phyloP scores from a whole-genome alignment of 2,113 vertebrate genomes.

The Stigmatopora nigra region DNA sequence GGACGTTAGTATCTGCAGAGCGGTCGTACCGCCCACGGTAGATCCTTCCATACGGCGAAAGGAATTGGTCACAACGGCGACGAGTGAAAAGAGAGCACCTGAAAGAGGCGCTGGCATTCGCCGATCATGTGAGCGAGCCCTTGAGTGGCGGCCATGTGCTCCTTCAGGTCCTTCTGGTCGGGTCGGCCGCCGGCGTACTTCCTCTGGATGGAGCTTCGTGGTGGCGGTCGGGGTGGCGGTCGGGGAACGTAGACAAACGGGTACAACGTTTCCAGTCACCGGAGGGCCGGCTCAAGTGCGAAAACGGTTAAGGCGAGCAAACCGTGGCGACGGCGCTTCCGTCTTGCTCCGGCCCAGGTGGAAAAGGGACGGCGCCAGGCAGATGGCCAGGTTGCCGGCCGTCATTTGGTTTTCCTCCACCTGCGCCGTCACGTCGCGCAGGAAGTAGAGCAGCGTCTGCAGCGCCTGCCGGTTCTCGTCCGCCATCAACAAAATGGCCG shows the following conservation, averaged over 20 bases:
- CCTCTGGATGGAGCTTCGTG: conserved; percentile 86
- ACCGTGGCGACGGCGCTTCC: conserved; percentile 86
- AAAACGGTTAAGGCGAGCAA: not conserved
- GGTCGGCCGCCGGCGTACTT: conserved; percentile 91
- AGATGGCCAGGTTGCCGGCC: conserved; percentile 92
- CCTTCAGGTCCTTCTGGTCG: conserved; percentile 92
- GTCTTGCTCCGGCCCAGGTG: conserved; percentile 92
- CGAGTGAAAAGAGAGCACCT: conserved; percentile 68
- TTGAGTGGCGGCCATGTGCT: conserved; percentile 92
- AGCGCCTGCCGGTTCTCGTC: conserved; percentile 92
- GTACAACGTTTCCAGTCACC: no score
- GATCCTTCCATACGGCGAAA: no score
- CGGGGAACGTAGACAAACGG: not conserved
- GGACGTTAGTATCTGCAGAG: not conserved
- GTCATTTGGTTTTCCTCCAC: conserved; percentile 98
- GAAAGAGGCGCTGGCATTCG: conserved; percentile 85
- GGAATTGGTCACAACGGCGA: no score
- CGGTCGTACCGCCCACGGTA: not conserved
- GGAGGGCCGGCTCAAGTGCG: no score
- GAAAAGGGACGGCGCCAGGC: conserved; percentile 93
- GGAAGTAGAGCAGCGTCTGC: conserved; percentile 87
- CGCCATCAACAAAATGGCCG: conserved; percentile 86
- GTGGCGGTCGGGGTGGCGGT: not conserved
- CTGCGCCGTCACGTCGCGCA: conserved; percentile 77
- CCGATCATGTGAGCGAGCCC: conserved; percentile 94